Base-by-base conservation (phyloP, 2,113 vertebrate species). In the Toxostoma redivivum region DNA sequence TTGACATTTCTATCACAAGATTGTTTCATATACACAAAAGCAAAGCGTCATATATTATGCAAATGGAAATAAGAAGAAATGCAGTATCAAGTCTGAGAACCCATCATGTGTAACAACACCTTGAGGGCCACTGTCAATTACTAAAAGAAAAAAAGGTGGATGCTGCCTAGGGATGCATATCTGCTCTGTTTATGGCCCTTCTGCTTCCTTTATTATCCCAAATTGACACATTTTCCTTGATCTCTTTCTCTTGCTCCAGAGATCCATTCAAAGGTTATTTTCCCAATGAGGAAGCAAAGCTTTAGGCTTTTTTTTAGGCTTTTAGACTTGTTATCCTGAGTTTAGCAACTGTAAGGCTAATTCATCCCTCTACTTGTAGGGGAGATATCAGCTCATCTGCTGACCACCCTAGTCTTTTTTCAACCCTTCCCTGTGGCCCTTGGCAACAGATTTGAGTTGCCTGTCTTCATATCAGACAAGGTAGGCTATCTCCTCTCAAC, bases 171-270 rank as follows among this genome's bases (percentile, higher is more conserved):
- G 91, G 92, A 96, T 96, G 94, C 67, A 89, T 93, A 96, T 95
- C 89, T 97, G 92, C 66, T 66, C 86, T 92, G 91, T 98, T 97
- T 96, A 97, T 88, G 87, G 87, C 92, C 90, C 90, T 95, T 92
- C 92, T 96, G 90, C 86, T 97, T 97, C 96, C 96, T 97, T 94
- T 88, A 91, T 96, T 91, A 82, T 91, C 78, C 94, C 89, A 69
- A 76, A 80, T 77, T 81, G 69, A 85, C 92, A 88, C 81, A 91
- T 97, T 96, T 94, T 94, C 94, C 93, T 91, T 77, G 58, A 79
- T 94, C 94, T 94, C 76, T 95, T 86, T 92, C 94, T 94, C 51
- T 85, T 78, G 88, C 92, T 90, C 67, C 88, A 95, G 90, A 96
- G 90, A 88, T 90, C 60, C n/a, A 87, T 94, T 96, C 91, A 92